Evolutionary conservation across 2,888 invertebrate species (phyloP).

Genomic region (Luffia ferchaultella): DNA sequence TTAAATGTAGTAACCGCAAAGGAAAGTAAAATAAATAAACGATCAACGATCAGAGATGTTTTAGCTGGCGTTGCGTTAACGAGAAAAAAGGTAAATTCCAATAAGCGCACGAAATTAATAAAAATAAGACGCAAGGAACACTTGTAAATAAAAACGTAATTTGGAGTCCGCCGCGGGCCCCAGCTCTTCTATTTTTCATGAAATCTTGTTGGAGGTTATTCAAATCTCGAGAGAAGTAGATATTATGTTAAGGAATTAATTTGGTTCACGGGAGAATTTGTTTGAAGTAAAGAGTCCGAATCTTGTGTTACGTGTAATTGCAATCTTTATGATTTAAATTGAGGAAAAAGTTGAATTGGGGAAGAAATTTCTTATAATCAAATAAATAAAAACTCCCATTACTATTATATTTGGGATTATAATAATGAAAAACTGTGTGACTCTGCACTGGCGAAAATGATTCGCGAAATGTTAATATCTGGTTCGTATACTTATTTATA

Average conservation of each 20-base stretch:
- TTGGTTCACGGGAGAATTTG: slow-evolving; percentile 51
- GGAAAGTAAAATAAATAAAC: too few relatives aligned
- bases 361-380: too few relatives aligned
- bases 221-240: slow-evolving; percentile 48
- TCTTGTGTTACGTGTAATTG: slow-evolving; percentile 50
- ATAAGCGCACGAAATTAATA: slow-evolving; percentile 9
- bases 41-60: too few relatives aligned
- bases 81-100: background rate
- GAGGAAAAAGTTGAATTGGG: too few relatives aligned
- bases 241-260: slow-evolving; percentile 59
- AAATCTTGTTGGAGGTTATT: slow-evolving; percentile 58
- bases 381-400: too few relatives aligned
- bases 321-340: slow-evolving; percentile 32
- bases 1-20: too few relatives aligned
- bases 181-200: slow-evolving; percentile 46
- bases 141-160: slow-evolving; percentile 60
- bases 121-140: slow-evolving; percentile 24
- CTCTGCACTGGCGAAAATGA: too few relatives aligned
- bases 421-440: too few relatives aligned
- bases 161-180: slow-evolving; percentile 50
- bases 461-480: too few relatives aligned
- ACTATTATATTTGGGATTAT: too few relatives aligned
- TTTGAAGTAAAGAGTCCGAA: slow-evolving; percentile 48
- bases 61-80: too few relatives aligned
- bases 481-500: too few relatives aligned